phyloP scores from a whole-genome alignment of 2,888 invertebrate species.

The Busseola fusca region DNA sequence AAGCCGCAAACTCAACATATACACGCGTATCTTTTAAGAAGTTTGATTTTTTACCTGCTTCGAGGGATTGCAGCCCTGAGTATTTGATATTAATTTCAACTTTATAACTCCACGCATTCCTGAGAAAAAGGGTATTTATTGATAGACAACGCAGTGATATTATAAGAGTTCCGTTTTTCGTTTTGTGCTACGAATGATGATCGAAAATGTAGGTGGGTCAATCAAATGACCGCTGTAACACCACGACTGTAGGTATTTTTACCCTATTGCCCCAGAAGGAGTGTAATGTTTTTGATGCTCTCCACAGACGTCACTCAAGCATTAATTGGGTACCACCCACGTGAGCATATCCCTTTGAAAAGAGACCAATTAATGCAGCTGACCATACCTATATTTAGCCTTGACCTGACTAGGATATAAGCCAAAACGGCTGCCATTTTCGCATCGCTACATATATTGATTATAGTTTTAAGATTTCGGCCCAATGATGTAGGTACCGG shows the following conservation, averaged over 20 bases:
- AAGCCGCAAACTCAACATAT: too few species aligned
- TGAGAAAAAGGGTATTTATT: too few species aligned
- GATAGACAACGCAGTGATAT: too few species aligned
- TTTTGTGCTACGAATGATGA: neutral
- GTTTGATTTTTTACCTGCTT: too few species aligned
- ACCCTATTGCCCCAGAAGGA: neutral
- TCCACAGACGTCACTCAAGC: neutral
- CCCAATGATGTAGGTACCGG: neutral
- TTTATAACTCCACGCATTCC: too few species aligned
- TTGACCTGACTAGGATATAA: neutral
- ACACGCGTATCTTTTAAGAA: too few species aligned
- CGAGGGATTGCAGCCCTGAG: too few species aligned
- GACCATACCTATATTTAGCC: neutral
- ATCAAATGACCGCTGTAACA: neutral
- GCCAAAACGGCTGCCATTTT: neutral
- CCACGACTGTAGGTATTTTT: neutral
- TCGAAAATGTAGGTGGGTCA: neutral
- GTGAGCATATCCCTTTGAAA: slow-evolving; percentile 2
- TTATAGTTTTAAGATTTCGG: neutral
- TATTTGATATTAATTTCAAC: too few species aligned
- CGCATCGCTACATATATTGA: neutral
- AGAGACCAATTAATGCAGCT: neutral
- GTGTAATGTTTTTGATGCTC: neutral
- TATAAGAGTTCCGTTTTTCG: too few species aligned
- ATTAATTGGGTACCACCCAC: slow-evolving; percentile 10